Base-by-base conservation (phyloP, 2,888 invertebrate species). In the Rhyacophila evoluta region DNA sequence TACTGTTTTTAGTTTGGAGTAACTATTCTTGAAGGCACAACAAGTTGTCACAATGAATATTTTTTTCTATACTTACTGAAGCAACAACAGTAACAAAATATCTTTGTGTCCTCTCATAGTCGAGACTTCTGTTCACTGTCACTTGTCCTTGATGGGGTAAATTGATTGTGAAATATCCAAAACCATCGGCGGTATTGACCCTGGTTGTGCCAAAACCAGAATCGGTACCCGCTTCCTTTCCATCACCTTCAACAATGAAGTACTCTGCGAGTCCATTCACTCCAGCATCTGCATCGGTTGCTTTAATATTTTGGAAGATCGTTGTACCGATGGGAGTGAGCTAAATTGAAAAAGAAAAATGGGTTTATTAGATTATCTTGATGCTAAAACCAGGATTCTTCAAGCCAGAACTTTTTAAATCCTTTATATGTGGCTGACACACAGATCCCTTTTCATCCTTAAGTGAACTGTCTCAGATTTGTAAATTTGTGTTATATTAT, bases 211-310 rank as follows among this genome's bases (percentile, higher is more conserved):
- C 90, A 0, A 90, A 90, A 1, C 92, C 92, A 84, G 91, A 91
- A 82, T 93, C 92, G 15, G 88, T 87, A 36, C 88, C 88, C 83
- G 91, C 88, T 79, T 90, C 89, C 11, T 87, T 88, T 11, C 87
- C 89, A 80, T 91, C 90, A 80, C 95, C 93, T 83, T 94, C 93
- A 80, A 95, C 91, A 82, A 97, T 93, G 83, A 94, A 95, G 87
- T 97, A 97, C 85, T 97, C 97, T 1, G 97, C 93, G 68, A 96
- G 91, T 68, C 96, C 96, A 85, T 97, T 97, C 82, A 96, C 95
- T 68, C 97, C 96, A 0, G 95, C 94, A 86, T 97, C 97, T 76
- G 93, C 93, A 86, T 97, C 97, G 77, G 91, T 89, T 0, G 97
- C 96, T 81, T 92, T 91, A 79, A 97, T 92, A 82, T 94, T 93